phyloP scores from a whole-genome alignment of 2,113 vertebrate genomes.

The Rhinolophus sinicus region DNA sequence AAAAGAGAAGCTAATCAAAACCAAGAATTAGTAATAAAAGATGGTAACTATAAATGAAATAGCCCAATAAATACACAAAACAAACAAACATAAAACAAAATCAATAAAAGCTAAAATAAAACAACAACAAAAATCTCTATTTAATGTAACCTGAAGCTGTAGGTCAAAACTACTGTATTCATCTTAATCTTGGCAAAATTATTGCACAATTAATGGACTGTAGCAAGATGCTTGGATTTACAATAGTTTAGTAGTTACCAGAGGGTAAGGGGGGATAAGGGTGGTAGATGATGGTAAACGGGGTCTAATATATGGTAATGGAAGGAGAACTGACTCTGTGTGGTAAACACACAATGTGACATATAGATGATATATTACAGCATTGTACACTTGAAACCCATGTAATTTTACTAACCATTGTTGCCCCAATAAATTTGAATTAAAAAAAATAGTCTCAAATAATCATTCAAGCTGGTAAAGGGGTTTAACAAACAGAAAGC shows the following conservation, averaged over 20 bases:
- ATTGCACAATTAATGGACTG: not conserved
- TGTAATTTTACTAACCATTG: no score
- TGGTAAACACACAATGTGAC: no score
- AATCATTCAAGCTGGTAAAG: not conserved
- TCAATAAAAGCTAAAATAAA: not conserved
- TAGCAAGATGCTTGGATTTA: not conserved
- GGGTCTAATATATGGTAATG: no score
- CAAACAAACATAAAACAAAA: not conserved
- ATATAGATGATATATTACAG: no score
- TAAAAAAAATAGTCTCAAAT: not conserved
- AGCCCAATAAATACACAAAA: not conserved
- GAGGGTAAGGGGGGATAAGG: no score
- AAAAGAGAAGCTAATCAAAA: conserved; percentile 1
- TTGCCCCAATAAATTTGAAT: no score
- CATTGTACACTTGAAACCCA: no score
- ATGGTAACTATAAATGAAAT: not conserved
- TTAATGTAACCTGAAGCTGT: not conserved
- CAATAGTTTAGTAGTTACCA: no score
- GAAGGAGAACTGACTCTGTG: no score
- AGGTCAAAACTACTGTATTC: not conserved
- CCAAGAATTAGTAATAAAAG: not conserved
- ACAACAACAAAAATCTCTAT: not conserved
- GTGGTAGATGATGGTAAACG: no score
- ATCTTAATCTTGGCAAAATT: not conserved
- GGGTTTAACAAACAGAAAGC: not conserved